Evolutionary conservation across 2,797 vertebrate genomes (phyloP), one percentile per base, ranked within the genome.

Genomic region (Champsocephalus gunnari): DNA sequence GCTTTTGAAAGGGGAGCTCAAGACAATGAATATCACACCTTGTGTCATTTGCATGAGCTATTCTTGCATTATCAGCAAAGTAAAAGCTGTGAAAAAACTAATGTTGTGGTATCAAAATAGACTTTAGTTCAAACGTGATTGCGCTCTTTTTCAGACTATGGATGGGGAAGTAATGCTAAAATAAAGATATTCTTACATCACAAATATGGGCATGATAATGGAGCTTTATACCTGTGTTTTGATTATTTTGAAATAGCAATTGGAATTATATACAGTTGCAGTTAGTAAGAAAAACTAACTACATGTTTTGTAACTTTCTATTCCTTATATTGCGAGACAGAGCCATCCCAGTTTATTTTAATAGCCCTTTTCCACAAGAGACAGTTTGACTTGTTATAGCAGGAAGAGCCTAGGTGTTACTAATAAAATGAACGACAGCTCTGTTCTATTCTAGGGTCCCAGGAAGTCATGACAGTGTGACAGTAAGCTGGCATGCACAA

Each of bases 11-110:
- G 34, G 41, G 24, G 21, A n/a, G 47, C 43, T 59, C 16, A 24
- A 50, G 47, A 51, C 9, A 19, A 41, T 34, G 41, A 51, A 62
- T 58, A 72, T 80, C 38, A 56, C 49, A 73, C 28, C 11, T 65
- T 19, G 2, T 8, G 55, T 66, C 44, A 48, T 56, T 47, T 74
- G 50, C 50, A 38, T 28, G 21, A 68, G 45, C 0, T 0, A 11
- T 43, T 54, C 44, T 10, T 64, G 44, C 55, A 34, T 9, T 48
- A 13, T 21, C 28, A 70, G 28, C 32, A 28, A 28, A 34, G 12
- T 44, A 11, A 41, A 55, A 64, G 56, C 1, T 2, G 19, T 54
- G 11, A 0, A n/a, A 28, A 28, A 28, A 28, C 28, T 4, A 28
- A 28, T 28, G 4, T 4, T 4, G 3, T 28, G 28, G 28, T 28